Evolutionary conservation across 2,888 invertebrate species (phyloP), one percentile per base, ranked within the genome.

Genomic region (Drosophila leonis): DNA sequence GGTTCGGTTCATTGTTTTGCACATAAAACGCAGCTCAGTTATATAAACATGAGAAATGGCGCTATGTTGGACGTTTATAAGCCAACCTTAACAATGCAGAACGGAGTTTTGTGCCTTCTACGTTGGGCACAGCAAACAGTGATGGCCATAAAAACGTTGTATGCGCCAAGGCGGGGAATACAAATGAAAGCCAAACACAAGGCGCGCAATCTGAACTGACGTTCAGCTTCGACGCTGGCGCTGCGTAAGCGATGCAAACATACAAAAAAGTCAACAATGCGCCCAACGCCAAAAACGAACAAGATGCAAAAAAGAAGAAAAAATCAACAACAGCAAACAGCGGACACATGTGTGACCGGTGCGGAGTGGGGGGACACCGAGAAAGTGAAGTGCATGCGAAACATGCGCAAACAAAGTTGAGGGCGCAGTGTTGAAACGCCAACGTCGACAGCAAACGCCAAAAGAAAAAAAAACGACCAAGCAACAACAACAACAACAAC

Each of bases 221-320:
- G 65, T 69, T 64, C 69, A 69, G 78, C 54, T 62, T 51, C 63
- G 56, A 31, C 44, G 64, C 20, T 55, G 78, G 37, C 66, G 71
- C 83, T 82, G 82, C 85, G 85, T 88, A 82, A 84, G 82, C 83
- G 80, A 49, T 62, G 88, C 85, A 82, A 82, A 83, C 79, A 84
- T 56, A 55, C 66, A 61, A 61, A 63, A 80, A 74, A 85, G 81
- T 86, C 88, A 88, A 83, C 83, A 83, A 44, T 37, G 65, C 49
- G 62, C 66, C 72, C 64, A 70, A 49, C 66, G 10, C n/a, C 44
- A 75, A 27, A 48, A 35, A 9, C 65, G 65, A 70, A 64, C 61
- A 51, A 42, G 73, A 31, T 41, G 68, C 60, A 73, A 76, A 70
- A 71, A 55, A 9, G 10, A 29, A 20, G 4, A 35, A n/a, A 72